Percentiles rank a stretch among this genome's conserved stretches.
Conservation (phyloP, 2,888 invertebrate species). For the Ornithoptera alexandrae region DNA sequence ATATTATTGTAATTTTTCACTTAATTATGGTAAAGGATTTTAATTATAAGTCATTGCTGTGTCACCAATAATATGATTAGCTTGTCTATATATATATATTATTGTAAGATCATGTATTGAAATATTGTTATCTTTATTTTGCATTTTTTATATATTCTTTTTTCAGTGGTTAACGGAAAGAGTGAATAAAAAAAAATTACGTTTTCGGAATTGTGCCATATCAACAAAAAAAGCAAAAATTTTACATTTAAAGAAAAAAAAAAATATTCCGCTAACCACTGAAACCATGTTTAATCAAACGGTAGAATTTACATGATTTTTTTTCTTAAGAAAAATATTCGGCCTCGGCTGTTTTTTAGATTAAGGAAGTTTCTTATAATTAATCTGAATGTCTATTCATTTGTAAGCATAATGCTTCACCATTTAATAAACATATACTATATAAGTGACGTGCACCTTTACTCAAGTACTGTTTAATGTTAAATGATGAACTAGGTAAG, state of each 20-base stretch:
- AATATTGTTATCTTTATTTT: slow-evolving; percentile 46
- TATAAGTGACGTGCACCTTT: slow-evolving; percentile 67
- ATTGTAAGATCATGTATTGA: slow-evolving; percentile 56
- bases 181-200: slow-evolving; percentile 30
- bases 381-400: slow-evolving; percentile 75
- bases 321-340: slow-evolving; percentile 48
- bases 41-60: slow-evolving; percentile 75
- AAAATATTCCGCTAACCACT: slow-evolving; percentile 56
- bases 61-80: slow-evolving; percentile 78
- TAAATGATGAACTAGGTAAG: slow-evolving; percentile 62
- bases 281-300: slow-evolving; percentile 42
- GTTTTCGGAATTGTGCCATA: slow-evolving; percentile 47
- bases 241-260: slow-evolving; percentile 36
- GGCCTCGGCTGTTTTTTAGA: slow-evolving; percentile 60
- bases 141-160: slow-evolving; percentile 40
- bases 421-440: slow-evolving; percentile 56
- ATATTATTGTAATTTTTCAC: slow-evolving; percentile 56
- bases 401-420: slow-evolving; percentile 70
- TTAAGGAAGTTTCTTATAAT: slow-evolving; percentile 66
- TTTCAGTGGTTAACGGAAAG: slow-evolving; percentile 60
- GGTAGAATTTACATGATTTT: slow-evolving; percentile 36
- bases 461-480: slow-evolving; percentile 70
- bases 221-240: slow-evolving; percentile 39
- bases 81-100: slow-evolving; percentile 60
- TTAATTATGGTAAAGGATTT: slow-evolving; percentile 64